Percentiles rank a stretch among this genome's conserved stretches.
Conservation (phyloP, 2,888 invertebrate species). For the Panorpa germanica region DNA sequence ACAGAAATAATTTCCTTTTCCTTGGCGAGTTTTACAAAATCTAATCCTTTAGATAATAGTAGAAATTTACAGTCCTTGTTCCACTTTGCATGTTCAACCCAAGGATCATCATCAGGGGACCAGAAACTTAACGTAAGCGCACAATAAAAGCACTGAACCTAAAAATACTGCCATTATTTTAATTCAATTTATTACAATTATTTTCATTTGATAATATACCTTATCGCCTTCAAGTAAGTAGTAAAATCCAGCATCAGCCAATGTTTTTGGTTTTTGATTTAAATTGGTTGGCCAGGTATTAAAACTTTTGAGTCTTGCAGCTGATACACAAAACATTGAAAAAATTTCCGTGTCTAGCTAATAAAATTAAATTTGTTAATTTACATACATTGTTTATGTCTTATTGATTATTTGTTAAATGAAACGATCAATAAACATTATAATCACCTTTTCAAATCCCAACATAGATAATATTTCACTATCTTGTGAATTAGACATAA, state of each 20-base stretch:
- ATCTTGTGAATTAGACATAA: background rate
- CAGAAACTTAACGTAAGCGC: constrained; percentile 82
- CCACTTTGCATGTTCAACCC: constrained; percentile 89
- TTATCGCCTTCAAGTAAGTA: constrained; percentile 55
- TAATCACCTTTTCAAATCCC: constrained; percentile 17
- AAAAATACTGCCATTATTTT: constrained; percentile 13
- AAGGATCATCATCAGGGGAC: constrained; percentile 79
- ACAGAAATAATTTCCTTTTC: no score
- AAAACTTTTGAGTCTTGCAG: constrained; percentile 50
- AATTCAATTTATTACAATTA: background rate
- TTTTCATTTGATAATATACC: constrained; percentile 18
- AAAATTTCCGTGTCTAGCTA: constrained; percentile 17
- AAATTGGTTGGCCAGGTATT: constrained; percentile 47
- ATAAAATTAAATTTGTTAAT: constrained; percentile 16
- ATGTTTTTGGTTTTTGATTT: constrained; percentile 51
- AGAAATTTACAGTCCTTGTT: constrained; percentile 80
- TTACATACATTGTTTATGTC: constrained; percentile 16
- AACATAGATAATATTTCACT: background rate
- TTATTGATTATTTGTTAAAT: background rate
- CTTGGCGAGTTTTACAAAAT: constrained; percentile 43
- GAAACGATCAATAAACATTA: background rate
- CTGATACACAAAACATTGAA: no score
- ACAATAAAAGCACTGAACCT: constrained; percentile 85
- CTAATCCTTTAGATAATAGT: constrained; percentile 57
- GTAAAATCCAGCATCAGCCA: constrained; percentile 81